Conservation (phyloP, 2,113 vertebrate genomes). For the Blennius ocellaris region DNA sequence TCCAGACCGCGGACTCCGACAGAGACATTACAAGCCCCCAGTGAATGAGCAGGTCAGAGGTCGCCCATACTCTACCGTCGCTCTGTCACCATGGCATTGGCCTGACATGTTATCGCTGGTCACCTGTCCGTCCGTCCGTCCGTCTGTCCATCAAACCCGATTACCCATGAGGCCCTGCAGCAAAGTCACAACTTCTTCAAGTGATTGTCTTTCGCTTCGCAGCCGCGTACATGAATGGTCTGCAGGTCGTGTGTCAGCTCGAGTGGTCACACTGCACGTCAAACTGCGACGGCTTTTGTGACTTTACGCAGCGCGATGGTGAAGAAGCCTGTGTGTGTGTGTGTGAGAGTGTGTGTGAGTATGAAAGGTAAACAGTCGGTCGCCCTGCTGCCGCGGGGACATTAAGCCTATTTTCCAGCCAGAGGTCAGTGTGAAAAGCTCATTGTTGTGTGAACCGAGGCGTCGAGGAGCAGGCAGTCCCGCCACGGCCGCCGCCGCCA, state of each 20-base stretch:
- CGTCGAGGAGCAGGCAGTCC: conserved; percentile 45
- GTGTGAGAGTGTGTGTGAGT: conserved; percentile 37
- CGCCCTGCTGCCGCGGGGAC: conserved; percentile 53
- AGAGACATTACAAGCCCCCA: conserved; percentile 53
- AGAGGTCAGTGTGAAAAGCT: conserved; percentile 72
- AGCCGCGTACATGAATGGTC: conserved; percentile 43
- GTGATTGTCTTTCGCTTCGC: conserved; percentile 35
- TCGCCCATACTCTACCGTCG: conserved; percentile 22
- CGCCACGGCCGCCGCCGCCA: conserved; percentile 12
- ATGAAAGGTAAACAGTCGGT: conserved; percentile 59
- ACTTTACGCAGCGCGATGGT: conserved; percentile 47
- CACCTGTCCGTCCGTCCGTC: conserved; percentile 70
- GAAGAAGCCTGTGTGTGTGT: background rate
- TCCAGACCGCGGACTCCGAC: conserved; percentile 16
- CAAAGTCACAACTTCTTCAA: conserved; percentile 69
- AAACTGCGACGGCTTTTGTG: conserved; percentile 71
- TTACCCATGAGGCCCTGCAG: conserved; percentile 67
- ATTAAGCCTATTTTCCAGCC: conserved; percentile 79
- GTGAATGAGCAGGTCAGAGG: conserved; percentile 54
- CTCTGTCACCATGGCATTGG: conserved; percentile 60
- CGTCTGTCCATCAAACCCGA: conserved; percentile 69
- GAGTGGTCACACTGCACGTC: conserved; percentile 72
- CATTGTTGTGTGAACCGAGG: conserved; percentile 66
- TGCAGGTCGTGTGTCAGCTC: conserved; percentile 68
- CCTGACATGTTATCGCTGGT: conserved; percentile 72